These are phyloP conservation scores for Tinea semifulvella DNA, from an alignment of 2,888 invertebrate species.

Conservation along the genomic window DNA sequence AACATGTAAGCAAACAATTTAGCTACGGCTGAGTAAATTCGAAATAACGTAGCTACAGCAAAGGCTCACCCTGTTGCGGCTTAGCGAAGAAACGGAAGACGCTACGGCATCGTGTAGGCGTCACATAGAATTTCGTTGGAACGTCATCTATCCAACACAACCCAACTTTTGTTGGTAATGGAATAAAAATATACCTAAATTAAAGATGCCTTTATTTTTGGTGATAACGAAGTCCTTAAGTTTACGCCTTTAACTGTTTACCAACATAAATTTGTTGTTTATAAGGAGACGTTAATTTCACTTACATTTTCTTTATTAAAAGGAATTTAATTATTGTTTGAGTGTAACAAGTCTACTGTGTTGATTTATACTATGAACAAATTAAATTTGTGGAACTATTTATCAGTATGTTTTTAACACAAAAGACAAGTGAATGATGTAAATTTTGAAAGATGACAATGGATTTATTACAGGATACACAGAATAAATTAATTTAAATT, in stretches of 20 bases:
- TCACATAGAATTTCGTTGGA: slow-evolving; percentile 27
- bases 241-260: too few species aligned
- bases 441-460: slow-evolving; percentile 26
- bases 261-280: too few species aligned
- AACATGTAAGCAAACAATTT: slow-evolving; percentile 66
- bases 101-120: slow-evolving; percentile 5
- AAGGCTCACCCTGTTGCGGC: slow-evolving; percentile 38
- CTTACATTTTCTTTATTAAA: too few species aligned
- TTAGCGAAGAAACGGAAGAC: slow-evolving; percentile 33
- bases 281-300: too few species aligned
- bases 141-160: slow-evolving; percentile 53
- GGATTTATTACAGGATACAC: slow-evolving; percentile 36
- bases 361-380: too few species aligned
- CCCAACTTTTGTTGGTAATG: slow-evolving; percentile 58
- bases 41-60: slow-evolving; percentile 53
- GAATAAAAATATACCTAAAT: slow-evolving; percentile 54
- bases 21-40: slow-evolving; percentile 63
- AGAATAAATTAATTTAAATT: slow-evolving; percentile 60
- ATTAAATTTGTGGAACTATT: too few species aligned
- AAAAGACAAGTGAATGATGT: background rate
- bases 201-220: background rate
- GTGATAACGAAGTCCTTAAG: background rate
- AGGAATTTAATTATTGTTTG: too few species aligned
- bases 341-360: too few species aligned
- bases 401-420: background rate